Conservation (phyloP, 1,140 invertebrate species). For the Brachionus rotundiformis region DNA sequence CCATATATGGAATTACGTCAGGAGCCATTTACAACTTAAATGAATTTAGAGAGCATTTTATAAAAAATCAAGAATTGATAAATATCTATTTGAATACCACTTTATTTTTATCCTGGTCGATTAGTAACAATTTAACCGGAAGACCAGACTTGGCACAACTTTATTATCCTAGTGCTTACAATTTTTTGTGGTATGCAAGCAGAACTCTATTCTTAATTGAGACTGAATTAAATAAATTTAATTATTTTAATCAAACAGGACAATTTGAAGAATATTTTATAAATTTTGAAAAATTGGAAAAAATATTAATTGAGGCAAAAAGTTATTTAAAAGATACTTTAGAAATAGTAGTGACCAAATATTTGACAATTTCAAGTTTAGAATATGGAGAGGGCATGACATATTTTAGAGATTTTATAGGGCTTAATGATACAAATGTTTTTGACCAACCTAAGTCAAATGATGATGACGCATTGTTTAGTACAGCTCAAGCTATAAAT, state of each 20-base stretch:
- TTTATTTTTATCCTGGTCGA: constrained; percentile 56
- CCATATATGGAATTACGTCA: constrained; percentile 57
- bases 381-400: constrained; percentile 45
- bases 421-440: constrained; percentile 56
- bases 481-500: constrained; percentile 57
- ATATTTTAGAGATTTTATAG: constrained; percentile 60
- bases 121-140: constrained; percentile 55
- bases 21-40: constrained; percentile 55
- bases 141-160: constrained; percentile 58
- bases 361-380: not conserved
- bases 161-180: constrained; percentile 59
- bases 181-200: constrained; percentile 60
- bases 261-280: constrained; percentile 52
- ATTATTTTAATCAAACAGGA: constrained; percentile 42
- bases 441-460: constrained; percentile 54
- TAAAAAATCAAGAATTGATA: constrained; percentile 55
- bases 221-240: not conserved
- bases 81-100: constrained; percentile 58
- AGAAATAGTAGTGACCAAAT: not conserved
- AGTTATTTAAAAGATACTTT: constrained; percentile 15
- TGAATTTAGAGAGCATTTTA: constrained; percentile 54
- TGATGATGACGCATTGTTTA: constrained; percentile 57
- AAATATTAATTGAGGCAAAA: not conserved
- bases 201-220: constrained; percentile 55
- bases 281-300: constrained; percentile 53